Conservation (phyloP, 2,888 invertebrate genomes). For the Mythimna vitellina region DNA sequence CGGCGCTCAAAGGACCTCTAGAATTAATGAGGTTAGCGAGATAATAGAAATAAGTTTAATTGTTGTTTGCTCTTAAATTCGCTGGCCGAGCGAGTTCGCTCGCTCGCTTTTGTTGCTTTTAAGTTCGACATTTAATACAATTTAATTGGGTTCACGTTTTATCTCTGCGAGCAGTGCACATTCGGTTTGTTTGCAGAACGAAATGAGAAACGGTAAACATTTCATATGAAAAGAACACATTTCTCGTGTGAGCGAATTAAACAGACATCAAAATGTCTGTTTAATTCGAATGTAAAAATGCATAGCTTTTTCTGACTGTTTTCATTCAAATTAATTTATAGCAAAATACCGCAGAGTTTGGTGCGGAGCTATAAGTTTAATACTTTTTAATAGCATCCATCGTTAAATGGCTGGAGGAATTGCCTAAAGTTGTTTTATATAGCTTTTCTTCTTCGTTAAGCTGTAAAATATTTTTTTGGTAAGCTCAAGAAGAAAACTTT, state of each 20-base stretch:
- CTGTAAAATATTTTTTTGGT: constrained; percentile 10
- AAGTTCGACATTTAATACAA: constrained; percentile 50
- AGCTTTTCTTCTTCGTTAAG: constrained; percentile 11
- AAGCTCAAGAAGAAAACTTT: not conserved
- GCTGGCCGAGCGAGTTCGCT: constrained; percentile 21
- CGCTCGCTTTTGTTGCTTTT: constrained; percentile 37
- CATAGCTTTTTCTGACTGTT: not conserved
- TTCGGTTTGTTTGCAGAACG: constrained; percentile 33
- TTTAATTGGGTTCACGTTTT: constrained; percentile 53
- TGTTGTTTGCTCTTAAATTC: constrained; percentile 59
- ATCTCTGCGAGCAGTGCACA: constrained; percentile 46
- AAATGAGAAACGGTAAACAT: constrained; percentile 42
- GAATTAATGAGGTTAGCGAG: constrained; percentile 69
- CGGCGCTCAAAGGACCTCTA: constrained; percentile 66
- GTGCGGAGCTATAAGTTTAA: constrained; percentile 52
- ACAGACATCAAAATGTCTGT: no score
- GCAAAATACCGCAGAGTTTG: constrained; percentile 32
- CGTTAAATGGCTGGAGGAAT: constrained; percentile 58
- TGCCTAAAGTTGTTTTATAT: constrained; percentile 4
- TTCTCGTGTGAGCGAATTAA: constrained; percentile 1
- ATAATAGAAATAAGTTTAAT: constrained; percentile 68
- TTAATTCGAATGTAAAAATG: constrained; percentile 3
- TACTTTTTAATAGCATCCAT: constrained; percentile 64
- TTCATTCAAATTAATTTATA: constrained; percentile 8
- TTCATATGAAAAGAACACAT: constrained; percentile 21